Conservation (phyloP, 2,113 vertebrate species). For the Thalassoma bifasciatum region DNA sequence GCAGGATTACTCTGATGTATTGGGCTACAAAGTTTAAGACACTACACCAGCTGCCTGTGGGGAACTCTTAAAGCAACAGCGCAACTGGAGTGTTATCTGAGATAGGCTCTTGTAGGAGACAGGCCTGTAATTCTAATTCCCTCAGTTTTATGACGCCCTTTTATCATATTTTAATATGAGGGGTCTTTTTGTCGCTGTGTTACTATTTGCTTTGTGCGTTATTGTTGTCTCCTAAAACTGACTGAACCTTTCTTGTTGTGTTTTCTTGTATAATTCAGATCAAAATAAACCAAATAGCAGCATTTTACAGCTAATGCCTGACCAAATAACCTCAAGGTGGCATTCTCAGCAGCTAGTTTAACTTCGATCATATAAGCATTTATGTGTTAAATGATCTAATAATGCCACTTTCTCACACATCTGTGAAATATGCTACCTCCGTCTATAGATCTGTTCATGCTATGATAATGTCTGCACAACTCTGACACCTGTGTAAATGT, state of each 20-base stretch:
- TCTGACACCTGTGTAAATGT: no score
- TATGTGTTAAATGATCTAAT: no score
- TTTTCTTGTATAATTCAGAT: background rate
- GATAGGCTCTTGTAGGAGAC: background rate
- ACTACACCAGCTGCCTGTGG: background rate
- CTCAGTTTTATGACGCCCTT: background rate
- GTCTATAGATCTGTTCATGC: no score
- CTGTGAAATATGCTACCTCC: no score
- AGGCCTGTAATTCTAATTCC: slow-evolving; percentile 1
- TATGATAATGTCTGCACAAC: no score
- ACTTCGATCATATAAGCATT: no score
- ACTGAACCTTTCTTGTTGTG: background rate
- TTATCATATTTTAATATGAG: background rate
- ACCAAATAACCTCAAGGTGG: background rate
- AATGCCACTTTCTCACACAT: no score
- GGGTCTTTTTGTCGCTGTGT: background rate
- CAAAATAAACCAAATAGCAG: background rate
- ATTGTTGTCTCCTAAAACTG: background rate
- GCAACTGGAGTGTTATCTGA: slow-evolving; percentile 7
- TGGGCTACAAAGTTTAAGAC: slow-evolving; percentile 15
- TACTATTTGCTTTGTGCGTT: background rate
- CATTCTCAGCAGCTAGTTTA: no score
- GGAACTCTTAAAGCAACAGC: background rate
- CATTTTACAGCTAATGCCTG: background rate
- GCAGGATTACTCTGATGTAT: slow-evolving; percentile 10